Percentiles rank a stretch among this genome's conserved stretches.
These are phyloP conservation scores for Tipula vernalis DNA, from an alignment of 2,888 invertebrate genomes.

Conservation along the genomic window DNA sequence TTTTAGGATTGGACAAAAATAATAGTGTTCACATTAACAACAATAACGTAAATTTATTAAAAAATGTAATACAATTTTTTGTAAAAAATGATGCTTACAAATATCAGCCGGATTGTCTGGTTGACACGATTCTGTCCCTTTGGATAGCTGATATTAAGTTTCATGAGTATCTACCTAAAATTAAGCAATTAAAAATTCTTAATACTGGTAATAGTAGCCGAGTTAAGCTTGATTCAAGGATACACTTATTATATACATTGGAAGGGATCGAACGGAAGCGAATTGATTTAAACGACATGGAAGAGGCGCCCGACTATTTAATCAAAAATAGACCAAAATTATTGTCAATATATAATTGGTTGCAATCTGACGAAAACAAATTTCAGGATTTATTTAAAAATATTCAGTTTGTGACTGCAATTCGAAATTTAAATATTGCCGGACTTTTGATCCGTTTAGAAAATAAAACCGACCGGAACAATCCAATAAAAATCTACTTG, in stretches of 20 bases:
- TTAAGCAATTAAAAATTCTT: conserved; percentile 17
- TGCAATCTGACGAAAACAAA: conserved; percentile 16
- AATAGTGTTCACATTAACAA: conserved; percentile 14
- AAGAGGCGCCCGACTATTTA: conserved; percentile 25
- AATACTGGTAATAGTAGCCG: conserved; percentile 20
- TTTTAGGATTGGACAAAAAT: conserved; percentile 21
- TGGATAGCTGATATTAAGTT: conserved; percentile 27
- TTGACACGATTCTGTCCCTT: conserved; percentile 27
- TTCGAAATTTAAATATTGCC: conserved; percentile 30
- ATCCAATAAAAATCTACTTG: conserved; percentile 17
- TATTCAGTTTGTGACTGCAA: conserved; percentile 24
- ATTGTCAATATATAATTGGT: conserved; percentile 19
- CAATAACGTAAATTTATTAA: conserved; percentile 23
- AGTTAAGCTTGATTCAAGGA: conserved; percentile 30
- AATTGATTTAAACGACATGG: conserved; percentile 21
- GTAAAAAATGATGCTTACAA: conserved; percentile 24
- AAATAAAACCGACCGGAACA: conserved; percentile 11
- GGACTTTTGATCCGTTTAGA: conserved; percentile 23
- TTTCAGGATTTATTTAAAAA: conserved; percentile 21
- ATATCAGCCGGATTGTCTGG: conserved; percentile 27
- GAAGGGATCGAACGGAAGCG: conserved; percentile 28
- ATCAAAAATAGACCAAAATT: conserved; percentile 23
- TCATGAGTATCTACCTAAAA: conserved; percentile 23
- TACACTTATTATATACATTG: conserved; percentile 26
- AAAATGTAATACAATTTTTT: conserved; percentile 23